Evolutionary conservation across 2,797 vertebrate genomes (phyloP).

Genomic region (Molossus alvarezi): DNA sequence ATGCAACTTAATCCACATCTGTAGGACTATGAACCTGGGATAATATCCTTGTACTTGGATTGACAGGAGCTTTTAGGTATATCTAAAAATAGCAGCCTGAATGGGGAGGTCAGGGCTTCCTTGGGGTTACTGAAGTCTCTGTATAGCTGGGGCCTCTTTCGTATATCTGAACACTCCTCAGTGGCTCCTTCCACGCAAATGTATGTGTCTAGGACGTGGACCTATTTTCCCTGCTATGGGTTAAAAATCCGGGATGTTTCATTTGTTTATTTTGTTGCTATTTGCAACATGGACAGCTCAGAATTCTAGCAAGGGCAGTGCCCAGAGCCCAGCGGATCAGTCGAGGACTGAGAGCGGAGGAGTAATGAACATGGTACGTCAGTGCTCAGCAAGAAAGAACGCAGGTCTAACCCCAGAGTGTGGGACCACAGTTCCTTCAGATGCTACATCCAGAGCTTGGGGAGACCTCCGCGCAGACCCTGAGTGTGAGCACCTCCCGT

Average conservation of each 20-base stretch:
- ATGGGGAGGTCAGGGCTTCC: neutral
- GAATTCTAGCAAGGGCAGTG: neutral
- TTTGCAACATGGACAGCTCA: neutral
- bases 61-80: neutral
- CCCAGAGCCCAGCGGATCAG: neutral
- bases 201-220: neutral
- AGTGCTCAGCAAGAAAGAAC: neutral
- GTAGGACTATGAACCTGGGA: neutral
- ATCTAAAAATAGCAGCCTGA: neutral
- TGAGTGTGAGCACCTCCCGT: neutral
- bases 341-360: accelerated
- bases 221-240: neutral
- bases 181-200: neutral
- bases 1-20: neutral
- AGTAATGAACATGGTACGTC: neutral
- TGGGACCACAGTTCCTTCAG: neutral
- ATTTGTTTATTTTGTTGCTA: neutral
- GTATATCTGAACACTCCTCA: neutral
- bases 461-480: neutral
- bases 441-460: neutral
- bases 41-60: neutral
- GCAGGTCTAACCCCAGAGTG: neutral
- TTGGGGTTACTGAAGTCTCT: neutral
- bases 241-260: neutral
- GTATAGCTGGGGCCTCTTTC: neutral